These are phyloP conservation scores for Gambelia wislizenii DNA, from an alignment of 2,797 vertebrate species.

Conservation along the genomic window DNA sequence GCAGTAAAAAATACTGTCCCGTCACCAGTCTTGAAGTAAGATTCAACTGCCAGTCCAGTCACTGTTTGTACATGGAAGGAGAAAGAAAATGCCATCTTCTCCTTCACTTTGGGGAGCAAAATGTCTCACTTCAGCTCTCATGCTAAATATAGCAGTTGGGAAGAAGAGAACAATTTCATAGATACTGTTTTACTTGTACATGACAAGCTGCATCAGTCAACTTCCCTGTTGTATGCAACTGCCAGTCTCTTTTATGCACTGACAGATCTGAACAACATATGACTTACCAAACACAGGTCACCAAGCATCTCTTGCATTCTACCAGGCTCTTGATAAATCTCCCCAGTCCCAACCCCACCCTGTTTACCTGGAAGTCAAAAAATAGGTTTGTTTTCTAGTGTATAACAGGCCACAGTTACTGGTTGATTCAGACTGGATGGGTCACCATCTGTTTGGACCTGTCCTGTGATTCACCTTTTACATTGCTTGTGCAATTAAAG, in stretches of 20 bases:
- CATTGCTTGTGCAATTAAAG: neutral
- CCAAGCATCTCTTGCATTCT: neutral
- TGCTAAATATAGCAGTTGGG: neutral
- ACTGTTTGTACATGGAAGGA: no score
- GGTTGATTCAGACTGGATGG: neutral
- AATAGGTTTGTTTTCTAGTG: neutral
- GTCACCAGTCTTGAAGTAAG: neutral
- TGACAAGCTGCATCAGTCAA: neutral
- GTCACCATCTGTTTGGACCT: neutral
- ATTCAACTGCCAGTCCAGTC: no score
- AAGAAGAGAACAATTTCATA: neutral
- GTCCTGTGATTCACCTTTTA: neutral
- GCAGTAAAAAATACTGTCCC: neutral
- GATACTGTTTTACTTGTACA: neutral
- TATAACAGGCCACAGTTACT: neutral
- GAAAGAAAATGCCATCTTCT: neutral
- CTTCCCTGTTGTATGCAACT: neutral
- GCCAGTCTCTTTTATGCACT: neutral
- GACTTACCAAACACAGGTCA: neutral
- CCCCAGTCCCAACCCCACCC: no score
- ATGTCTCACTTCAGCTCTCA: neutral
- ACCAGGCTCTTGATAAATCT: neutral
- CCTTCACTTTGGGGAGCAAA: neutral
- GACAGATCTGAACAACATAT: neutral
- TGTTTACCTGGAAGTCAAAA: neutral